phyloP scores from a whole-genome alignment of 2,888 invertebrate species.

The Branchipolynoe longqiensis region DNA sequence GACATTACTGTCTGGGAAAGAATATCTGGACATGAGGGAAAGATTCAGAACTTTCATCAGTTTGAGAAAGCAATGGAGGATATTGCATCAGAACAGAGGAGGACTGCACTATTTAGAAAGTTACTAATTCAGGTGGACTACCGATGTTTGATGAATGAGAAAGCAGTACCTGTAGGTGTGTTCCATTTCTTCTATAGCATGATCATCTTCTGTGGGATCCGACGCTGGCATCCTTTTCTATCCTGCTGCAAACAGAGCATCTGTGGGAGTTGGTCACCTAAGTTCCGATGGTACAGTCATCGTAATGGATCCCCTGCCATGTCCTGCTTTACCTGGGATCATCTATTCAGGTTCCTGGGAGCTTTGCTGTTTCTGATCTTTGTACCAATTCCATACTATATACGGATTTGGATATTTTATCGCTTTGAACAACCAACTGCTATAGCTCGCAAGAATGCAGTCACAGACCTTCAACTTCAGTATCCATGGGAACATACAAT shows the following conservation, averaged over 20 bases:
- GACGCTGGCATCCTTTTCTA: conserved; percentile 21
- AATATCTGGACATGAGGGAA: not conserved
- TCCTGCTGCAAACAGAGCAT: conserved; percentile 47
- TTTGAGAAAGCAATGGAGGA: not conserved
- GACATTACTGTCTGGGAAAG: not conserved
- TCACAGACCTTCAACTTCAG: not conserved
- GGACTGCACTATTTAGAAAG: not conserved
- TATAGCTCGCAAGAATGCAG: not conserved
- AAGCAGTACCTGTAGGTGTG: conserved; percentile 76
- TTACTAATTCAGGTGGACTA: conserved; percentile 17
- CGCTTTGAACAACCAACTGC: conserved; percentile 20
- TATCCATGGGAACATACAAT: conserved; percentile 24
- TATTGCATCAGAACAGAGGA: not conserved
- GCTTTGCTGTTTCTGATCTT: not conserved
- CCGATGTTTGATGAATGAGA: conserved; percentile 70
- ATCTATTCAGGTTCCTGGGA: not conserved
- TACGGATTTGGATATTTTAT: not conserved
- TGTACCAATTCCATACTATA: conserved; percentile 29
- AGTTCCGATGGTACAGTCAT: conserved; percentile 23
- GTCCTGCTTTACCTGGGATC: not conserved
- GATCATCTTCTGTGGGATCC: conserved; percentile 62
- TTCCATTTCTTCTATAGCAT: conserved; percentile 76
- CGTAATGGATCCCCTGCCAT: not conserved
- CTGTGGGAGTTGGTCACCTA: conserved; percentile 49
- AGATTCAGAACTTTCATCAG: not conserved